phyloP scores from a whole-genome alignment of 2,888 invertebrate species.

The Nomada hirtipes region DNA sequence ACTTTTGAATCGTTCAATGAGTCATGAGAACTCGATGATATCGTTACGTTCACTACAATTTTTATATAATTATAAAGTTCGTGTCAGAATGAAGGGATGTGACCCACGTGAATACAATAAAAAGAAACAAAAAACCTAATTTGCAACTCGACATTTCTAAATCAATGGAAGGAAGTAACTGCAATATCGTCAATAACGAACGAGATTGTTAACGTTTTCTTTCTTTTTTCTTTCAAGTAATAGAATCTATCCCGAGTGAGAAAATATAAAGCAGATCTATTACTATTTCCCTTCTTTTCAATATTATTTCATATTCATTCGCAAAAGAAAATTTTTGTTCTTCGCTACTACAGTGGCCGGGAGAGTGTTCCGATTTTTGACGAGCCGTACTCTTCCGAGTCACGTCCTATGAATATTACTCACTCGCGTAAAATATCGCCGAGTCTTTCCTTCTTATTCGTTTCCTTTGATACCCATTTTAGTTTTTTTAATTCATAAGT shows the following conservation, averaged over 20 bases:
- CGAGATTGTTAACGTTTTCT: neutral
- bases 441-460: constrained; percentile 47
- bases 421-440: constrained; percentile 63
- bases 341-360: constrained; percentile 42
- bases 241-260: constrained; percentile 45
- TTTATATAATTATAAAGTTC: constrained; percentile 10
- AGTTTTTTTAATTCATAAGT: constrained; percentile 24
- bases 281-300: constrained; percentile 22
- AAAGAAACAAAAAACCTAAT: constrained; percentile 22
- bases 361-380: constrained; percentile 60
- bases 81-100: neutral
- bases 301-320: constrained; percentile 15
- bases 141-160: constrained; percentile 35
- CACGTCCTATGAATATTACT: constrained; percentile 47
- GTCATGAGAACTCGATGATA: constrained; percentile 25
- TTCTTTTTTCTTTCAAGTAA: constrained; percentile 24
- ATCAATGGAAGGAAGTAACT: constrained; percentile 41
- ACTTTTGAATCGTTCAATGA: constrained; percentile 5
- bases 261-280: constrained; percentile 65
- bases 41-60: neutral
- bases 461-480: constrained; percentile 6
- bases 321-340: constrained; percentile 32
- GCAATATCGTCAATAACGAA: constrained; percentile 13
- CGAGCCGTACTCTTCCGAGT: constrained; percentile 66
- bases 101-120: constrained; percentile 3